Evolutionary conservation across 2,113 vertebrate species (phyloP).

Genomic region (Oxyruncus cristatus): DNA sequence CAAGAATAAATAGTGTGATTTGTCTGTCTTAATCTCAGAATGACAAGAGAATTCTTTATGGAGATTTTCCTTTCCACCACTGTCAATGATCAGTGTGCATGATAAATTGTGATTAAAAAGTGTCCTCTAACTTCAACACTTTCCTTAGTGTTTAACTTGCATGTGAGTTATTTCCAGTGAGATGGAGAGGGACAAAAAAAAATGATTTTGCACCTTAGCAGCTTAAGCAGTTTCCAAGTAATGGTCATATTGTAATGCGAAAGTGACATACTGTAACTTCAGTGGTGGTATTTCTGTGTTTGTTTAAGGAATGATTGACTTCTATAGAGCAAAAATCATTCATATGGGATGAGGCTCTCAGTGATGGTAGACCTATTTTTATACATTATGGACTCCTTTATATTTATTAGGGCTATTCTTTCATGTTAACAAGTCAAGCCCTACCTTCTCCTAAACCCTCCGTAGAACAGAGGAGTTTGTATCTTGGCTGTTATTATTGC

Average conservation of each 20-base stretch:
- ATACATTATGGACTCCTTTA: accelerated
- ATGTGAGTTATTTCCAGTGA: background rate
- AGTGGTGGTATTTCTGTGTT: background rate
- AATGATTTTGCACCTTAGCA: background rate
- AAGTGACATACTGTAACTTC: background rate
- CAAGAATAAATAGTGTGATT: background rate
- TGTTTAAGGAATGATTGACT: background rate
- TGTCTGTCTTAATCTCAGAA: background rate
- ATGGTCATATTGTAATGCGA: background rate
- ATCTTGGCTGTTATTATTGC: background rate
- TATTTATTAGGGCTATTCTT: background rate
- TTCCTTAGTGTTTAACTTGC: background rate
- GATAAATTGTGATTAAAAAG: background rate
- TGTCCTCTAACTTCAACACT: background rate
- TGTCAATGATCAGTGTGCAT: background rate
- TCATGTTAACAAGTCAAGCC: background rate
- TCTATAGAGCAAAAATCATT: background rate
- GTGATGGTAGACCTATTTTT: background rate
- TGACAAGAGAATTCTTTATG: background rate
- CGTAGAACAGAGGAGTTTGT: background rate
- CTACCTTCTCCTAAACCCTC: background rate
- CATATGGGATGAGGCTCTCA: background rate
- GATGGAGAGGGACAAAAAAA: background rate
- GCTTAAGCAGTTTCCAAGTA: background rate
- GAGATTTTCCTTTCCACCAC: background rate